Conservation (phyloP, 2,113 vertebrate species). For the Actenoides lindsayi region DNA sequence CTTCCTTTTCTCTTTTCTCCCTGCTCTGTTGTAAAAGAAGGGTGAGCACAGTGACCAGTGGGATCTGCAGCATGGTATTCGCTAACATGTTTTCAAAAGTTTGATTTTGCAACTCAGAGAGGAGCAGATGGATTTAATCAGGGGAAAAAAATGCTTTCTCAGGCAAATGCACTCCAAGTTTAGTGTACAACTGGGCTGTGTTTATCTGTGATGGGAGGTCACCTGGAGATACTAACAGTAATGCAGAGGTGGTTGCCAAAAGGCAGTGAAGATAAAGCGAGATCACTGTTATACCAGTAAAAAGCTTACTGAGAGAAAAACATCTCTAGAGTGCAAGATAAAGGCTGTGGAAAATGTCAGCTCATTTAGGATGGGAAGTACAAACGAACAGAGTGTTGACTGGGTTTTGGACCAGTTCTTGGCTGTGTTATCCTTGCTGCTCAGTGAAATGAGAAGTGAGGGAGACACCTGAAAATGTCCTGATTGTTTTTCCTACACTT, state of each 20-base stretch:
- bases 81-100: not conserved
- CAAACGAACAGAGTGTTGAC: not conserved
- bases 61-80: not conserved
- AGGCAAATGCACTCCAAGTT: not conserved
- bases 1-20: not conserved
- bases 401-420: not conserved
- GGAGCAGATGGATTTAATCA: constrained; percentile 5
- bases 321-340: not conserved
- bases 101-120: constrained; percentile 7
- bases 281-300: not conserved
- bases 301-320: not conserved
- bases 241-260: not conserved
- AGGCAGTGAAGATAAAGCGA: not conserved
- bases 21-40: not conserved
- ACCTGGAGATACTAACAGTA: not conserved
- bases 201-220: not conserved
- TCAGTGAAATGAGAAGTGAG: not conserved
- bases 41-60: not conserved
- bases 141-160: not conserved
- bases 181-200: not conserved
- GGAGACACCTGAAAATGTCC: not conserved
- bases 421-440: not conserved
- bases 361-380: not conserved
- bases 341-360: not conserved
- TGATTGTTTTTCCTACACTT: not conserved